Conservation (phyloP, 2,797 vertebrate species). For the Spea hammondii region DNA sequence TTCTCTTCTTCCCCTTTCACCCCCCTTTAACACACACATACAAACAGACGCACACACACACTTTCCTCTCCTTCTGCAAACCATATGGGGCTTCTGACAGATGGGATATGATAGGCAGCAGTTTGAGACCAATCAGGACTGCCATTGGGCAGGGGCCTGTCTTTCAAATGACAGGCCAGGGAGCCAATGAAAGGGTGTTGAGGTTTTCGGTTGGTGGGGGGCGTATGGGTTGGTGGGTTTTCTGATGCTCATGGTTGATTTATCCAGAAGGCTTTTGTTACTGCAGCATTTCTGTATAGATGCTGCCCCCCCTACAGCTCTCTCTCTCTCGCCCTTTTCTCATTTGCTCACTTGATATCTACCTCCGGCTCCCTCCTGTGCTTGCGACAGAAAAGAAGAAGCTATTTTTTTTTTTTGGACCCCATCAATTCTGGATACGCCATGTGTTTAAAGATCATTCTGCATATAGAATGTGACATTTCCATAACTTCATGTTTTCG, state of each 20-base stretch:
- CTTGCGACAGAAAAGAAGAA: neutral
- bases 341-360: neutral
- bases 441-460: conserved; percentile 3
- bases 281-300: conserved; percentile 26
- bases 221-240: conserved; percentile 24
- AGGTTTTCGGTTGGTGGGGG: conserved; percentile 13
- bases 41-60: conserved; percentile 47
- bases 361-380: neutral
- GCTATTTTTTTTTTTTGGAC: neutral
- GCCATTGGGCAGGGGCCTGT: conserved; percentile 28
- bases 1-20: conserved; percentile 45
- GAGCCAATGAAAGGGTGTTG: conserved; percentile 43
- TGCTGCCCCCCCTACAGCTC: neutral
- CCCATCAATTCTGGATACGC: neutral
- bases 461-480: neutral
- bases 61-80: conserved; percentile 51
- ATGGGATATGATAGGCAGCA: conserved; percentile 47
- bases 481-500: neutral
- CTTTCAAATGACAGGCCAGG: conserved; percentile 17
- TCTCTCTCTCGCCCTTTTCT: neutral
- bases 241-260: conserved; percentile 29
- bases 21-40: conserved; percentile 48
- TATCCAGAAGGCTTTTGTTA: conserved; percentile 43
- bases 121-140: conserved; percentile 24
- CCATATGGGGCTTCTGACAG: conserved; percentile 52